Percentiles rank a stretch among this genome's conserved stretches.
Conservation (phyloP, 2,888 invertebrate genomes). For the Amiota communis region DNA sequence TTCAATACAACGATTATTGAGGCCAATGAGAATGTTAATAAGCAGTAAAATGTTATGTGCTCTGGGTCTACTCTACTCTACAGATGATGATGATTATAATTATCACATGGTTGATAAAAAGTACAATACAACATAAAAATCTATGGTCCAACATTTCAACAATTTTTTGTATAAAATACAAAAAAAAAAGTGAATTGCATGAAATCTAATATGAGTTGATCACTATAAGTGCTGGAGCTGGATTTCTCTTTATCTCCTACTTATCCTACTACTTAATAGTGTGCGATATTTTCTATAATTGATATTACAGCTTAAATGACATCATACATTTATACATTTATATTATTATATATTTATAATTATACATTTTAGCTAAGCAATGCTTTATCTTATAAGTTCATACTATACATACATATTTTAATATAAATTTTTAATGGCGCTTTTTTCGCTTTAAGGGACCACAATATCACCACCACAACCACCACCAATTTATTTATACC, state of each 20-base stretch:
- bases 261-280: no score
- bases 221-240: no score
- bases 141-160: not conserved
- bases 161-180: not conserved
- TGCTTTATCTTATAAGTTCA: not conserved
- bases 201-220: no score
- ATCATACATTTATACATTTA: not conserved
- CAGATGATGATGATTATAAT: not conserved
- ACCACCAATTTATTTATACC: not conserved
- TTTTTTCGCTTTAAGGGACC: constrained; percentile 1
- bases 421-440: not conserved
- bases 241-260: no score
- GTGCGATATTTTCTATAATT: constrained; percentile 4
- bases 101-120: no score
- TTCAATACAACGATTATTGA: constrained; percentile 80
- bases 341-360: not conserved
- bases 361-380: constrained; percentile 1
- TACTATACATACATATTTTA: no score
- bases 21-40: constrained; percentile 65
- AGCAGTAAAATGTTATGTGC: not conserved
- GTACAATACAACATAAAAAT: not conserved
- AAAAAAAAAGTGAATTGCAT: no score
- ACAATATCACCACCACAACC: no score
- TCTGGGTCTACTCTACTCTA: not conserved
- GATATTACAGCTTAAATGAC: constrained; percentile 19